phyloP scores from a whole-genome alignment of 2,888 invertebrate genomes.

The Myathropa florea region DNA sequence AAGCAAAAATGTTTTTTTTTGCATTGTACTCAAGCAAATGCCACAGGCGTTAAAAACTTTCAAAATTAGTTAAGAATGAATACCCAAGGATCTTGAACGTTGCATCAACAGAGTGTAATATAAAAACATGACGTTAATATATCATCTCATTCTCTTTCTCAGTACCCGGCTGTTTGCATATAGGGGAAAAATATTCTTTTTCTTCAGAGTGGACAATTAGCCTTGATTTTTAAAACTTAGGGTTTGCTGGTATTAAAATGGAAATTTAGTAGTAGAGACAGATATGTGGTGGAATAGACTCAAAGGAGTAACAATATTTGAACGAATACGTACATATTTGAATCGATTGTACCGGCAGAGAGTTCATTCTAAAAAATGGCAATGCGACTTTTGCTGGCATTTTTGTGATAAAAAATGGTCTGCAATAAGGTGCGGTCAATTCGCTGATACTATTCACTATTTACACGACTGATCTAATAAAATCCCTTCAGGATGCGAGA shows the following conservation, averaged over 20 bases:
- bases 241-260: conserved; percentile 6
- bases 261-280: background rate
- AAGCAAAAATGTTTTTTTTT: conserved; percentile 53
- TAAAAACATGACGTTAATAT: conserved; percentile 58
- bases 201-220: conserved; percentile 57
- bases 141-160: conserved; percentile 39
- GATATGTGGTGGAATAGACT: background rate
- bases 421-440: no score
- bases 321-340: no score
- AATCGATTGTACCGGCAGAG: no score
- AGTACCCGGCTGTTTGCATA: conserved; percentile 3
- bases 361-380: no score
- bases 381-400: no score
- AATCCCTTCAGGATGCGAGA: no score
- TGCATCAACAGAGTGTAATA: conserved; percentile 42
- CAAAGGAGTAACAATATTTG: no score
- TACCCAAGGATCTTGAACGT: conserved; percentile 60
- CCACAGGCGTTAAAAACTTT: conserved; percentile 56
- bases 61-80: conserved; percentile 65
- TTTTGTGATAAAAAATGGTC: no score
- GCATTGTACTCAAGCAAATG: conserved; percentile 61
- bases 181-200: conserved; percentile 10
- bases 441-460: no score
- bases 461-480: no score
- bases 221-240: conserved; percentile 28